Conservation (phyloP, 2,888 invertebrate genomes). For the Bunonema sp. region DNA sequence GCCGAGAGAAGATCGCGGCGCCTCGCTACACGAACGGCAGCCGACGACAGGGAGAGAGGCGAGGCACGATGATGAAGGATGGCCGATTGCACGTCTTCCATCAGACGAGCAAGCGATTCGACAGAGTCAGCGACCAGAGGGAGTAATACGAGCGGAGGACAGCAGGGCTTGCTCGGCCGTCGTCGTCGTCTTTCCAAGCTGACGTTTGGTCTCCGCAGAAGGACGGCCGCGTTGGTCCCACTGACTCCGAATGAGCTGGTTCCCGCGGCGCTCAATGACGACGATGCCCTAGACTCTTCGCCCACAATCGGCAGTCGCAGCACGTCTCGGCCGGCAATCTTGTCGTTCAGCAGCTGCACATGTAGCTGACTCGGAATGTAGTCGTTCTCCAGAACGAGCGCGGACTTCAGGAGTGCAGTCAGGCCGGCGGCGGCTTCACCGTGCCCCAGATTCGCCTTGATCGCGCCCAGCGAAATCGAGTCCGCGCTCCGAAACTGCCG, state of each 20-base stretch:
- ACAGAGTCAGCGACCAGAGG: too few species aligned
- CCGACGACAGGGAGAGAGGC: too few species aligned
- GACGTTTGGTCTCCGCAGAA: conserved; percentile 6
- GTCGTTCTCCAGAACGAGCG: conserved; percentile 17
- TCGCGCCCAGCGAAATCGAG: conserved; percentile 13
- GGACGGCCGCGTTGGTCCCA: conserved; percentile 36
- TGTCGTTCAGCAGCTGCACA: conserved; percentile 25
- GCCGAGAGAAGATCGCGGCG: too few species aligned
- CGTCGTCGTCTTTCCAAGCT: too few species aligned
- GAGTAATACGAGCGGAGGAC: too few species aligned
- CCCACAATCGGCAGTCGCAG: conserved; percentile 20
- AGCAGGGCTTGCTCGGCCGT: too few species aligned
- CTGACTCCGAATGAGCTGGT: conserved; percentile 38
- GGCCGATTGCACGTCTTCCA: too few species aligned
- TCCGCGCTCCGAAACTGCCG: too few species aligned
- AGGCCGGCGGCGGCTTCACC: conserved; percentile 38
- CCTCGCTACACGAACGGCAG: too few species aligned
- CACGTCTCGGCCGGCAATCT: conserved; percentile 17
- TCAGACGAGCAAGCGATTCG: too few species aligned
- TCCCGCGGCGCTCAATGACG: conserved; percentile 17
- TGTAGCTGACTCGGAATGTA: conserved; percentile 26
- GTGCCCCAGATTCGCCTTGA: conserved; percentile 35
- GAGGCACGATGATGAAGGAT: too few species aligned
- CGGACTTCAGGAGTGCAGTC: conserved; percentile 26
- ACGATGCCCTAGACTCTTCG: conserved; percentile 11